phyloP scores from a whole-genome alignment of 2,888 invertebrate genomes.

The Dryocosmus kuriphilus region DNA sequence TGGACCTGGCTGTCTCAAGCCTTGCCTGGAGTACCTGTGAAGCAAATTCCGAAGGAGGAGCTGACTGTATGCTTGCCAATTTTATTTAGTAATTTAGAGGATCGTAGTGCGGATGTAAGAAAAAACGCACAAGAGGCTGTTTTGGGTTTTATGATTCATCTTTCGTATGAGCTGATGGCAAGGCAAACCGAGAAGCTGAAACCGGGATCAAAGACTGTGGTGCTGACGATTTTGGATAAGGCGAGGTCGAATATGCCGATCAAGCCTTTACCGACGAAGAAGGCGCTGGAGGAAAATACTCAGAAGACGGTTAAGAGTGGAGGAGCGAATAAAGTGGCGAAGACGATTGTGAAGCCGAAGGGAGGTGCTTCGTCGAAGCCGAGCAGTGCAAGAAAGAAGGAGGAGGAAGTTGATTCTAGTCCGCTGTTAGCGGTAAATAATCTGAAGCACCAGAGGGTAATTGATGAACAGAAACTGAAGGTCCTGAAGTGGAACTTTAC shows the following conservation, averaged over 20 bases:
- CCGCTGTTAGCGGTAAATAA: constrained; percentile 87
- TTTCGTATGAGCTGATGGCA: constrained; percentile 89
- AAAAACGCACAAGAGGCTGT: constrained; percentile 94
- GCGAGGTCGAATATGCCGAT: constrained; percentile 90
- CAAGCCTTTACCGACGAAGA: constrained; percentile 85
- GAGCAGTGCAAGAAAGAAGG: constrained; percentile 83
- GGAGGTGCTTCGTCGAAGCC: constrained; percentile 73
- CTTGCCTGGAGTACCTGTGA: constrained; percentile 85
- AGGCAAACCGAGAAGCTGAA: constrained; percentile 89
- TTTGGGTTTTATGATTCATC: constrained; percentile 94
- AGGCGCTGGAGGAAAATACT: constrained; percentile 80
- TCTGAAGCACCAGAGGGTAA: constrained; percentile 93
- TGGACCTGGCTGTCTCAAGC: constrained; percentile 92
- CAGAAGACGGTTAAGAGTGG: constrained; percentile 81
- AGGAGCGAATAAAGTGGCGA: constrained; percentile 77
- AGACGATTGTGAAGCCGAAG: constrained; percentile 80
- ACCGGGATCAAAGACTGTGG: constrained; percentile 87
- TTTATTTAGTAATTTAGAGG: constrained; percentile 91
- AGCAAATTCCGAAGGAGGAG: constrained; percentile 90
- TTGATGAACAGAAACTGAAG: constrained; percentile 96
- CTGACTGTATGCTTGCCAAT: constrained; percentile 86
- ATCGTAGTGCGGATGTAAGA: constrained; percentile 93
- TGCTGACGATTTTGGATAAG: constrained; percentile 91
- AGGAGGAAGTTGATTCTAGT: constrained; percentile 88
- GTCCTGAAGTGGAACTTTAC: constrained; percentile 97